phyloP scores from a whole-genome alignment of 2,113 vertebrate species.

The Nibea albiflora region DNA sequence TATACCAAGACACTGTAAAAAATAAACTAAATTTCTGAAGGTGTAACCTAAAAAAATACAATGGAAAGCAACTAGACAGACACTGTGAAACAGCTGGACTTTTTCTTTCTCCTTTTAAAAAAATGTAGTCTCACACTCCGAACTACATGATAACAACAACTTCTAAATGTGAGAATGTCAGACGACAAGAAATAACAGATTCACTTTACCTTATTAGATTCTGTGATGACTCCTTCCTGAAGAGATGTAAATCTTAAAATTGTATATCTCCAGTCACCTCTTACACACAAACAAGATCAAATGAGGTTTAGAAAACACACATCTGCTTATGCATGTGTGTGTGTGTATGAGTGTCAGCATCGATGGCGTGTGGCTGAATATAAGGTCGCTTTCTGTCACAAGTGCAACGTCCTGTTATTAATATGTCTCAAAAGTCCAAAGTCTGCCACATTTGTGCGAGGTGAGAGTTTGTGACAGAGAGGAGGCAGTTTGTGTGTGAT shows the following conservation, averaged over 20 bases:
- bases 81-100: background rate
- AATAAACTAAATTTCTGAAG: background rate
- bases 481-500: background rate
- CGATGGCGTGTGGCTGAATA: background rate
- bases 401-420: background rate
- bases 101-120: background rate
- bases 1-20: background rate
- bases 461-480: background rate
- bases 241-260: background rate
- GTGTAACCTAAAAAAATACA: background rate
- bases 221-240: conserved; percentile 27
- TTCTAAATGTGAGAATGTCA: background rate
- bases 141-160: background rate
- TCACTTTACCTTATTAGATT: conserved; percentile 53
- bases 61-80: background rate
- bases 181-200: background rate
- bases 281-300: conserved; percentile 36
- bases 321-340: background rate
- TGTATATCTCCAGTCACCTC: conserved; percentile 19
- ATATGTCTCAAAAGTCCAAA: conserved; percentile 57
- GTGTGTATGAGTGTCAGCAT: too few species aligned
- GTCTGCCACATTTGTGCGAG: conserved; percentile 16
- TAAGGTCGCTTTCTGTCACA: too few species aligned
- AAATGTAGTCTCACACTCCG: background rate
- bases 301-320: conserved; percentile 21